Evolutionary conservation across 2,797 vertebrate genomes (phyloP).

Genomic region (Sebastolobus altivelis): DNA sequence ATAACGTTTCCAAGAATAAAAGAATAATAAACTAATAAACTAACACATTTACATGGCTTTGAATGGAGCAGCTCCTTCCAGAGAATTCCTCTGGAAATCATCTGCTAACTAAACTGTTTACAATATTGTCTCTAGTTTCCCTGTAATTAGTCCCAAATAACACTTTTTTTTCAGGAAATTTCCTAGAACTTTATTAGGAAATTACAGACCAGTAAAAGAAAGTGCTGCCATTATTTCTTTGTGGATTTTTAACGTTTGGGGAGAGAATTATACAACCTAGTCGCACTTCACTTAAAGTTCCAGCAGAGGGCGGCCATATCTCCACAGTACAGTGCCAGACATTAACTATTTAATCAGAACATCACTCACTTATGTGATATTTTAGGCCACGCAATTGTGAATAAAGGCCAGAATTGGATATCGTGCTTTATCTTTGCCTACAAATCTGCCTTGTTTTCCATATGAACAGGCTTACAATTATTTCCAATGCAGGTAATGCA

Average conservation of each 20-base stretch:
- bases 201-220: not conserved
- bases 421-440: not conserved
- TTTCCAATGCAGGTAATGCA: not conserved
- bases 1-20: not conserved
- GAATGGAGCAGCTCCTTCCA: not conserved
- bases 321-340: not conserved
- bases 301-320: slow-evolving; percentile 37
- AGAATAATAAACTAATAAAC: not conserved
- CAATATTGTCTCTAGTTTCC: not conserved
- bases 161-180: not conserved
- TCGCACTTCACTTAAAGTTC: not conserved
- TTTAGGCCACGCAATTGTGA: not conserved
- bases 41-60: not conserved
- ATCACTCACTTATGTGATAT: not conserved
- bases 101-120: not conserved
- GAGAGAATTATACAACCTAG: not conserved
- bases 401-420: not conserved
- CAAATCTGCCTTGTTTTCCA: not conserved
- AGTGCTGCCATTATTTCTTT: not conserved
- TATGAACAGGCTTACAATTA: not conserved
- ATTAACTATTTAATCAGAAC: not conserved
- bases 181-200: no score
- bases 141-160: not conserved
- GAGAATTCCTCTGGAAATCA: not conserved
- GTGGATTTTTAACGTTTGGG: not conserved